phyloP scores from a whole-genome alignment of 2,797 vertebrate species.

The Sardinella longiceps region DNA sequence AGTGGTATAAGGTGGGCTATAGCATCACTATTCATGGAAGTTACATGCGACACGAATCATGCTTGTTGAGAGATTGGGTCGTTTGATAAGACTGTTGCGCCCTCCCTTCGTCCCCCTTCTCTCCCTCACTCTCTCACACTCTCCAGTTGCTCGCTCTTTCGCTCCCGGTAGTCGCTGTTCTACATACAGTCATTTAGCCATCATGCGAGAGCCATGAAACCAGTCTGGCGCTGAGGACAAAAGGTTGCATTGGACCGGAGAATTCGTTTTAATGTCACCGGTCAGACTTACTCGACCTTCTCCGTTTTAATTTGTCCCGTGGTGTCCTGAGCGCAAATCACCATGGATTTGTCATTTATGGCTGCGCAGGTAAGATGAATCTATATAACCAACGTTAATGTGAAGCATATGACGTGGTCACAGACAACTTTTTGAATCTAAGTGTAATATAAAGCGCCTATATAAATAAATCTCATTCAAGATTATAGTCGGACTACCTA shows the following conservation, averaged over 20 bases:
- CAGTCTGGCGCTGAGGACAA: constrained; percentile 3
- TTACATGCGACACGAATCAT: not conserved
- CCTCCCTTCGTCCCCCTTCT: not conserved
- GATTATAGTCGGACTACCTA: not conserved
- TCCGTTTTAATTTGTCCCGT: constrained; percentile 18
- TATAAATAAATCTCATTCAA: not conserved
- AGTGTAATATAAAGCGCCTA: not conserved
- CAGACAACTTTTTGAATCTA: not conserved
- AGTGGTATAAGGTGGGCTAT: not conserved
- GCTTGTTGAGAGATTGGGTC: not conserved
- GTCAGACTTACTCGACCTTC: not conserved
- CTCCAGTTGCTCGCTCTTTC: not conserved
- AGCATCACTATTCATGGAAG: not conserved
- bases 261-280: not conserved
- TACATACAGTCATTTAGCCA: constrained; percentile 2
- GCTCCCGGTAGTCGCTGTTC: constrained; percentile 3
- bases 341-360: constrained; percentile 88
- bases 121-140: not conserved
- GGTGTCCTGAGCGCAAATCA: constrained; percentile 50
- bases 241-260: constrained; percentile 7
- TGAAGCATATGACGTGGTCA: not conserved
- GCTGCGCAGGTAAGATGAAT: constrained; percentile 79
- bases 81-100: not conserved
- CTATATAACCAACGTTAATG: not conserved
- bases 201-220: constrained; percentile 1